phyloP scores from a whole-genome alignment of 64 coral and sea anemone genomes.

The Stichodactyla mertensii region DNA sequence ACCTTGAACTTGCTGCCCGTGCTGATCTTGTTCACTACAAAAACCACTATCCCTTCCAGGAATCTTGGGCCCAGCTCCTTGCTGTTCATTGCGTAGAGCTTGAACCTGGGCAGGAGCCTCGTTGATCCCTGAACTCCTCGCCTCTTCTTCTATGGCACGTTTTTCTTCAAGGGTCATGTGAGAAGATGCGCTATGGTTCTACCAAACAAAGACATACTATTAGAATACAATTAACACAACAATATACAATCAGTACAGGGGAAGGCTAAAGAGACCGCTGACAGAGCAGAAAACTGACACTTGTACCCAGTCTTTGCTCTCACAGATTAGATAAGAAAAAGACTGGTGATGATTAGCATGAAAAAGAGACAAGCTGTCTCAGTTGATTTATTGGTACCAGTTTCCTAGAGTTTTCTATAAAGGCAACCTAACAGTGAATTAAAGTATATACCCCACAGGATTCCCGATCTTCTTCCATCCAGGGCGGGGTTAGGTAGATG shows the following conservation, averaged over 20 bases:
- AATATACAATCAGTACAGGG: too few relatives aligned
- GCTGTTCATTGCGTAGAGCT: conserved; percentile 43
- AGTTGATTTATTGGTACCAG: not conserved
- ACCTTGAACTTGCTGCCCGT: conserved; percentile 35
- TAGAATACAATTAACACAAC: not conserved
- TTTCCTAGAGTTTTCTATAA: not conserved
- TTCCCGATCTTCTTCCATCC: conserved; percentile 82
- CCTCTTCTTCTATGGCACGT: conserved; percentile 73
- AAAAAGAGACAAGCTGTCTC: not conserved
- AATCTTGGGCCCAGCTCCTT: conserved; percentile 29
- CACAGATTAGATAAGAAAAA: too few relatives aligned
- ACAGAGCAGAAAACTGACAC: too few relatives aligned
- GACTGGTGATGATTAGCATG: too few relatives aligned
- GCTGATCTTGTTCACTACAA: conserved; percentile 80
- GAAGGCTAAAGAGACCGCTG: too few relatives aligned
- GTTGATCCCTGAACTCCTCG: conserved; percentile 46
- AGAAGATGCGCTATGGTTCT: conserved; percentile 22
- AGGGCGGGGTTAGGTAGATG: conserved; percentile 93
- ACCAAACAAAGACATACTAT: not conserved
- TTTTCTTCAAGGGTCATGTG: conserved; percentile 71
- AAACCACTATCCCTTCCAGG: conserved; percentile 74
- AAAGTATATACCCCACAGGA: conserved; percentile 59
- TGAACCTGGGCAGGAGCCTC: conserved; percentile 46
- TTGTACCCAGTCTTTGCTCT: too few relatives aligned
- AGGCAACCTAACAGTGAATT: not conserved